Conservation (phyloP, 2,113 vertebrate genomes). For the Psittacus erithacus region DNA sequence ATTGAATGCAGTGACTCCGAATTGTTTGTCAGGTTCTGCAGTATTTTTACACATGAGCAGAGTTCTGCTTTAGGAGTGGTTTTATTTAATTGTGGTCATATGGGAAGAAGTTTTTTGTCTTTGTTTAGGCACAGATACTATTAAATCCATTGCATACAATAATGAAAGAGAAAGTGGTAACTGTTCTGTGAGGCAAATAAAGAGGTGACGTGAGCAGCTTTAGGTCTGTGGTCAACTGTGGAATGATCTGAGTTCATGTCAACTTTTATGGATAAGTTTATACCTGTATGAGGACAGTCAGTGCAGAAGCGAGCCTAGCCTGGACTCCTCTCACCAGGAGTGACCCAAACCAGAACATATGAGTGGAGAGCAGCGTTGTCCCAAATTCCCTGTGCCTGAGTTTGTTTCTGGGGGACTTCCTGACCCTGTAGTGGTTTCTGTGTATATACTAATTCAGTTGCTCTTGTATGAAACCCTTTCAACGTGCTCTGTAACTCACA, state of each 20-base stretch:
- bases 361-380: background rate
- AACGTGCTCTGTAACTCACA: background rate
- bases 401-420: background rate
- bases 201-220: background rate
- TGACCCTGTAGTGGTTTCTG: background rate
- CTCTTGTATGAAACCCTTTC: background rate
- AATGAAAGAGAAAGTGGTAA: background rate
- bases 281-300: background rate
- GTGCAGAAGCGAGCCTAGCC: background rate
- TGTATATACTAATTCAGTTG: background rate
- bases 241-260: background rate
- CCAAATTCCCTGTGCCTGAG: background rate
- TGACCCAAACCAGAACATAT: background rate
- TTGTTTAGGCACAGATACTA: background rate
- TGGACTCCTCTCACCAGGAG: background rate
- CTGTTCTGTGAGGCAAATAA: background rate
- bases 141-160: background rate
- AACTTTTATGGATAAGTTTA: background rate
- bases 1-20: background rate
- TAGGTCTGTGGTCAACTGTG: background rate
- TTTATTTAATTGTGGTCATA: background rate
- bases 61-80: background rate
- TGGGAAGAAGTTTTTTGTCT: background rate
- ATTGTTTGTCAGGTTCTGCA: background rate
- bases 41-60: background rate